Conservation (phyloP, 2,888 invertebrate genomes). For the Cephus spinipes region DNA sequence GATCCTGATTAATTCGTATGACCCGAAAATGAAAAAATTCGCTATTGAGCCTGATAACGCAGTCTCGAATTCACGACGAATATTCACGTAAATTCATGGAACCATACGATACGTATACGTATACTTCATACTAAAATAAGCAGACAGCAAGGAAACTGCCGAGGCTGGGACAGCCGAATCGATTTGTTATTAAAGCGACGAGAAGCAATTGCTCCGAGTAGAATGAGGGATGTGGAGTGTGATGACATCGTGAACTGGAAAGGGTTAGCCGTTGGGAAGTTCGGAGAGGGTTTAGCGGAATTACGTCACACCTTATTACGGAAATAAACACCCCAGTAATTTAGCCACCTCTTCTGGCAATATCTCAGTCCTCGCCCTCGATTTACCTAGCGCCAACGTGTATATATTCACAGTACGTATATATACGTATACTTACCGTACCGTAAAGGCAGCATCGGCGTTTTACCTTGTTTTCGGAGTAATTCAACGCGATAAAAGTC, state of each 20-base stretch:
- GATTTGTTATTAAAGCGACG: not conserved
- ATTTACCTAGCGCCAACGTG: not conserved
- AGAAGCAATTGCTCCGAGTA: not conserved
- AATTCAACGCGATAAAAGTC: not conserved
- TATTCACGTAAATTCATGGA: too few species aligned
- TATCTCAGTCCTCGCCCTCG: conserved; percentile 8
- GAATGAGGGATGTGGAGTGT: not conserved
- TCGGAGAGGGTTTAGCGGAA: conserved; percentile 19
- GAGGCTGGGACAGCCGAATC: not conserved
- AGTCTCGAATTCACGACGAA: too few species aligned
- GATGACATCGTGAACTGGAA: not conserved
- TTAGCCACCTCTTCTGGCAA: conserved; percentile 10
- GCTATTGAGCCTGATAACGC: too few species aligned
- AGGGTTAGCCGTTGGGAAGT: not conserved
- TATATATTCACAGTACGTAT: not conserved
- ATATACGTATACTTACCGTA: not conserved
- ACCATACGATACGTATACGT: too few species aligned
- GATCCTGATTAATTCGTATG: too few species aligned
- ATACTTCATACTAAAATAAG: too few species aligned
- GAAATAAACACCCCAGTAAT: conserved; percentile 23
- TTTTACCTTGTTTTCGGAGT: not conserved
- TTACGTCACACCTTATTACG: conserved; percentile 30
- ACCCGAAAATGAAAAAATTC: too few species aligned
- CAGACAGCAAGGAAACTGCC: too few species aligned
- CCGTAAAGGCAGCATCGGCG: not conserved